These are phyloP conservation scores for Strix occidentalis DNA, from an alignment of 2,797 vertebrate species.

Conservation along the genomic window DNA sequence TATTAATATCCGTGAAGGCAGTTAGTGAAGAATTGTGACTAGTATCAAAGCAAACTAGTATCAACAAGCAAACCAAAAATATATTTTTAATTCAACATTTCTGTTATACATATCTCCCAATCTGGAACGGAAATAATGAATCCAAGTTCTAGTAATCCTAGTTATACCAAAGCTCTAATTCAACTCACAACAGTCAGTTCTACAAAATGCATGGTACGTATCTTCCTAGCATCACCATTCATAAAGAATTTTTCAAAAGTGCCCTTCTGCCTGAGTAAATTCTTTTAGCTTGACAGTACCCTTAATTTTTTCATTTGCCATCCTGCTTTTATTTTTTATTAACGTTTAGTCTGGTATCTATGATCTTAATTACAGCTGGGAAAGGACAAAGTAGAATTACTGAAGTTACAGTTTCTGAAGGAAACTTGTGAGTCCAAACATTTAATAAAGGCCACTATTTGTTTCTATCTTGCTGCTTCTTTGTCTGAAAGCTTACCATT, in stretches of 20 bases:
- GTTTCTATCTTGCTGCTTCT: not conserved
- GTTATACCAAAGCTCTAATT: not conserved
- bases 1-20: not conserved
- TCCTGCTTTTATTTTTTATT: not conserved
- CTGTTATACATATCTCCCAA: not conserved
- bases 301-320: not conserved
- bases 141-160: not conserved
- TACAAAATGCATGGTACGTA: not conserved
- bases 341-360: not conserved
- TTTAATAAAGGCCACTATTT: not conserved
- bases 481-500: not conserved
- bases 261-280: not conserved
- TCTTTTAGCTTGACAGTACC: not conserved
- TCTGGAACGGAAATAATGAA: not conserved
- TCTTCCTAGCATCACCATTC: not conserved
- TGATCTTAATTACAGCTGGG: not conserved
- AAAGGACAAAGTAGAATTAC: not conserved
- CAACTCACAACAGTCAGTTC: not conserved
- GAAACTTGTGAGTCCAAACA: not conserved
- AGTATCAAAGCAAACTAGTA: not conserved
- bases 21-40: not conserved
- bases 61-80: not conserved
- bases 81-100: not conserved
- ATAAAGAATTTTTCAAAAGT: not conserved
- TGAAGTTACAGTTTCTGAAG: not conserved